Percentiles rank a stretch among this genome's conserved stretches.
Conservation (phyloP, 2,113 vertebrate species). For the Deroptyus accipitrinus region DNA sequence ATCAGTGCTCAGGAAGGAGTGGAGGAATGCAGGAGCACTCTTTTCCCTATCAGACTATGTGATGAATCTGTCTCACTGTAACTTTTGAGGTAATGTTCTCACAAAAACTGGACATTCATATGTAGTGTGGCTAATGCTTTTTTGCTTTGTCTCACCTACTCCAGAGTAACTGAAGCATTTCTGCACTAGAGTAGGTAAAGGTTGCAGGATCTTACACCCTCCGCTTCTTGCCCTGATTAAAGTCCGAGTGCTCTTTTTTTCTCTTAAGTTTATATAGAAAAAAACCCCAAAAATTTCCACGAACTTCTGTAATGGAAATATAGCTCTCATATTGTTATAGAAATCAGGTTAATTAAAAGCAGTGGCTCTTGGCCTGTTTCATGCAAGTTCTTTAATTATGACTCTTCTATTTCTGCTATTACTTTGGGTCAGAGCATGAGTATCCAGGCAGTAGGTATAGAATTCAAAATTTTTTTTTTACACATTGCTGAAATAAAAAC, state of each 20-base stretch:
- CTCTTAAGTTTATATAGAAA: not conserved
- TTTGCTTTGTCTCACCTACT: not conserved
- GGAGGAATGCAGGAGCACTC: not conserved
- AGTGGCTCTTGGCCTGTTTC: not conserved
- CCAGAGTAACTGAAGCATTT: not conserved
- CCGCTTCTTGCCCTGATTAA: not conserved
- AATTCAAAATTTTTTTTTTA: constrained; percentile 52
- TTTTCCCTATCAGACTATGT: not conserved
- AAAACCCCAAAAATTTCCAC: not conserved
- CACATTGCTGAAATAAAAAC: constrained; percentile 60
- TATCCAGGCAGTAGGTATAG: not conserved
- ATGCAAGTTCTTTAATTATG: not conserved
- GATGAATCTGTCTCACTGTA: not conserved
- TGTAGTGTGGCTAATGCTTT: not conserved
- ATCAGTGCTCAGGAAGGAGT: not conserved
- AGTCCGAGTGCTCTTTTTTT: not conserved
- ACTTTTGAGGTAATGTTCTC: not conserved
- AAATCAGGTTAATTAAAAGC: constrained; percentile 19
- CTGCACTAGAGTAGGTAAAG: not conserved
- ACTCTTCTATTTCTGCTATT: not conserved
- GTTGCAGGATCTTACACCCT: not conserved
- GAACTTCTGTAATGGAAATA: not conserved
- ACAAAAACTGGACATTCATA: not conserved
- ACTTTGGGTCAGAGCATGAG: not conserved
- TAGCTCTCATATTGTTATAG: not conserved